Percentiles rank a stretch among this genome's conserved stretches.
Evolutionary conservation across 2,113 vertebrate species (phyloP).

Genomic region (Erythrocercus mccallii): DNA sequence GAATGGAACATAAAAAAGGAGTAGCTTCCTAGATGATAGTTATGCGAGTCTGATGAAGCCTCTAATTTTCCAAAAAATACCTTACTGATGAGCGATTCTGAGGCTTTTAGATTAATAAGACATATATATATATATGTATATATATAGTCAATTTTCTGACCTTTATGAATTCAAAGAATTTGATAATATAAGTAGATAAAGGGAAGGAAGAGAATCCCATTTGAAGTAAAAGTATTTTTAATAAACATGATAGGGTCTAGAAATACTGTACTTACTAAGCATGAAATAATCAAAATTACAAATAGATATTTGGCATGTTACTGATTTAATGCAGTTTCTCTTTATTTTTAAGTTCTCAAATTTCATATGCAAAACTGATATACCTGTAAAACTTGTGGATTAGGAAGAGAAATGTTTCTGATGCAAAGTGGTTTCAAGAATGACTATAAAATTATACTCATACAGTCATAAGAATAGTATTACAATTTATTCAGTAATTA

Average conservation of each 20-base stretch:
- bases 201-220: neutral
- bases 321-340: neutral
- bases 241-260: neutral
- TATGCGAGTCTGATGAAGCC: neutral
- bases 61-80: neutral
- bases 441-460: neutral
- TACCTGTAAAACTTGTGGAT: neutral
- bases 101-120: neutral
- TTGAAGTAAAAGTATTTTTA: neutral
- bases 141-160: neutral
- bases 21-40: neutral
- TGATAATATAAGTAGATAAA: neutral
- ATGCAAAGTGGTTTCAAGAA: neutral
- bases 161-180: neutral
- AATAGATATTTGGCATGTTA: neutral
- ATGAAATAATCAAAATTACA: neutral
- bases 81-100: neutral
- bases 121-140: neutral
- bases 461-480: neutral
- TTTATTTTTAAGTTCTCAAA: neutral
- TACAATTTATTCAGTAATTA: neutral
- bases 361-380: neutral
- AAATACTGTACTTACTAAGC: neutral
- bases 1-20: neutral
- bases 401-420: neutral